Base-by-base conservation (phyloP, 2,797 vertebrate genomes). In the Diglossa cyanea region DNA sequence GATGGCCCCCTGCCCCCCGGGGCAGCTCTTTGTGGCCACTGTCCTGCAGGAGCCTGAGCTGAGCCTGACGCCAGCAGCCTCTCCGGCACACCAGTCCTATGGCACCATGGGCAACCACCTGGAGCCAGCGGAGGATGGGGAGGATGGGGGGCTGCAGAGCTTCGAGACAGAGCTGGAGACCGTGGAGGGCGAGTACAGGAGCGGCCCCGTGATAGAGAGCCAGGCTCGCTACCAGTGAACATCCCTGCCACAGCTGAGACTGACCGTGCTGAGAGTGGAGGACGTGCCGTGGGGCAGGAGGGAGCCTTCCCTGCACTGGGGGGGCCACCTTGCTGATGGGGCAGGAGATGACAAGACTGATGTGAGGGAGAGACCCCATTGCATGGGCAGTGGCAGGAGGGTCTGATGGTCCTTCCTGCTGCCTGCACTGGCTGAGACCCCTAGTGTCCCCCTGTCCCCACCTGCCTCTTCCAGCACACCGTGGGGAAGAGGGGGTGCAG, bases 21-120 rank as follows among this genome's bases (percentile, higher is more conserved):
- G 82, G 70, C 98, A 99, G 99, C 98, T 99, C 77, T 99, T 99
- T 30, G 98, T 99, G 96, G 99, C 99, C 17, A 98, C 99, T 0
- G 99, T 99, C 88, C 97, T 99, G 79, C 98, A 99, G 96, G 99
- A 99, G 76, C 98, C 99, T 0, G 99, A 99, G 97, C 97, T 99
- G 96, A 98, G 98, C 92, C 98, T 99, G 96, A 99, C 99, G 0
- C 99, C 99, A 0, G 99, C 99, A 48, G 98, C 99, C 50, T 99
- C 99, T 73, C 99, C 99, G 0, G 99, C 99, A 10, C 99, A 99
- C 97, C 99, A 99, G 93, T 98, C 98, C 91, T 99, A 99, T 1
- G 99, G 99, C 45, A 98, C 99, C 88, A 98, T 99, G 98, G 98
- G 98, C 92, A 98, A 98, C 90, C 98, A 98, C 76, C 98, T 98